Evolutionary conservation across 2,888 invertebrate genomes (phyloP).

Genomic region (Amiota communis): DNA sequence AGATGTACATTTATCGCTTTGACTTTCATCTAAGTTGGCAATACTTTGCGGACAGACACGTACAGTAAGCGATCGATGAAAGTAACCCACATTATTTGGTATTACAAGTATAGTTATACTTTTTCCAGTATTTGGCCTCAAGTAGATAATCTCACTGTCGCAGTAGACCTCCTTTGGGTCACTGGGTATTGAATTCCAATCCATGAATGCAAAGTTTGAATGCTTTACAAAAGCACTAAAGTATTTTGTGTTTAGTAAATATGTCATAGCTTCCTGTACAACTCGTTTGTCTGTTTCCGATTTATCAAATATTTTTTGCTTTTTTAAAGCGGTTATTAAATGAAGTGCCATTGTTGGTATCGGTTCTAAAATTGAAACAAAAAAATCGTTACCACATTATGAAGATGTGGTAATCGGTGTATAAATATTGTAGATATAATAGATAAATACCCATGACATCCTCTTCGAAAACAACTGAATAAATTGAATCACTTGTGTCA

Average conservation of each 20-base stretch:
- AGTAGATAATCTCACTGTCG: constrained; percentile 62
- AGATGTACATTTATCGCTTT: constrained; percentile 37
- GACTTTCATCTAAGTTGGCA: constrained; percentile 1
- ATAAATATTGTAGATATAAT: background rate
- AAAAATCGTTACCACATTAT: background rate
- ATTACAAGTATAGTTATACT: constrained; percentile 62
- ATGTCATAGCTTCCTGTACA: constrained; percentile 56
- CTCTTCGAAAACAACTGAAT: constrained; percentile 57
- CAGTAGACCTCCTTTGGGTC: constrained; percentile 67
- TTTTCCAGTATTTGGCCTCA: constrained; percentile 64
- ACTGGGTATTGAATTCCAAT: constrained; percentile 65
- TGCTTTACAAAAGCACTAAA: constrained; percentile 58
- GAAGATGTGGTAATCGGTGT: too few relatives aligned
- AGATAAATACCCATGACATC: constrained; percentile 54
- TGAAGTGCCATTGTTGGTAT: constrained; percentile 53
- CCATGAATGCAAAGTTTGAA: constrained; percentile 61
- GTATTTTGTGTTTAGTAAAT: constrained; percentile 56
- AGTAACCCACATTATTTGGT: constrained; percentile 63
- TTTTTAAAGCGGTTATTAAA: constrained; percentile 55
- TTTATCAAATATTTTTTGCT: constrained; percentile 56
- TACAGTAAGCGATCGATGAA: constrained; percentile 55
- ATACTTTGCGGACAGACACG: constrained; percentile 58
- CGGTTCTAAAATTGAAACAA: constrained; percentile 44
- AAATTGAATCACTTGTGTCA: constrained; percentile 42
- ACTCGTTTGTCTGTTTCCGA: constrained; percentile 61